Evolutionary conservation across 2,888 invertebrate genomes (phyloP).

Genomic region (Psylliodes chrysocephalus): DNA sequence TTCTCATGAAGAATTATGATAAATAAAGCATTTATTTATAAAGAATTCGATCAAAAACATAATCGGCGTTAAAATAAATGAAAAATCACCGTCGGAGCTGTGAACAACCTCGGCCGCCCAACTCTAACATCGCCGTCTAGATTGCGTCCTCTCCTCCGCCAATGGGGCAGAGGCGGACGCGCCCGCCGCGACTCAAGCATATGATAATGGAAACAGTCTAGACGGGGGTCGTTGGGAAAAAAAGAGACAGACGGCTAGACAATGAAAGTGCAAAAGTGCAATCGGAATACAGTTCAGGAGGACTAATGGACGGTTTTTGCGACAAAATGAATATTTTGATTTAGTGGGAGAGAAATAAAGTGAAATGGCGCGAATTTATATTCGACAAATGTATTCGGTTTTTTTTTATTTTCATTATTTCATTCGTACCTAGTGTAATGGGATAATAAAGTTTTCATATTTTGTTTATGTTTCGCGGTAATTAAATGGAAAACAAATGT

Average conservation of each 20-base stretch:
- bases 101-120: not conserved
- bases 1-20: too few species aligned
- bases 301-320: not conserved
- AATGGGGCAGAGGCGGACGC: slow-evolving; percentile 9
- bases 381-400: not conserved
- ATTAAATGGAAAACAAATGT: too few species aligned
- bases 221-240: slow-evolving; percentile 13
- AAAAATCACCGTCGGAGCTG: not conserved
- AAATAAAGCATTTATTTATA: too few species aligned
- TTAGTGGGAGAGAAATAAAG: too few species aligned
- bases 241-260: slow-evolving; percentile 19
- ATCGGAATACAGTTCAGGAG: slow-evolving; percentile 21
- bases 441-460: too few species aligned
- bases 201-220: slow-evolving; percentile 22
- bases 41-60: too few species aligned
- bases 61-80: too few species aligned
- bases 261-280: slow-evolving; percentile 22
- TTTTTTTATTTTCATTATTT: too few species aligned
- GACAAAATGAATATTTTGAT: not conserved
- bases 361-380: too few species aligned
- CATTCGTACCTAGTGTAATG: too few species aligned
- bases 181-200: slow-evolving; percentile 8
- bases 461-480: too few species aligned
- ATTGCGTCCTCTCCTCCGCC: not conserved
- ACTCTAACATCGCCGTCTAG: not conserved